Evolutionary conservation across 2,797 vertebrate genomes (phyloP).

Genomic region (Molossus molossus): DNA sequence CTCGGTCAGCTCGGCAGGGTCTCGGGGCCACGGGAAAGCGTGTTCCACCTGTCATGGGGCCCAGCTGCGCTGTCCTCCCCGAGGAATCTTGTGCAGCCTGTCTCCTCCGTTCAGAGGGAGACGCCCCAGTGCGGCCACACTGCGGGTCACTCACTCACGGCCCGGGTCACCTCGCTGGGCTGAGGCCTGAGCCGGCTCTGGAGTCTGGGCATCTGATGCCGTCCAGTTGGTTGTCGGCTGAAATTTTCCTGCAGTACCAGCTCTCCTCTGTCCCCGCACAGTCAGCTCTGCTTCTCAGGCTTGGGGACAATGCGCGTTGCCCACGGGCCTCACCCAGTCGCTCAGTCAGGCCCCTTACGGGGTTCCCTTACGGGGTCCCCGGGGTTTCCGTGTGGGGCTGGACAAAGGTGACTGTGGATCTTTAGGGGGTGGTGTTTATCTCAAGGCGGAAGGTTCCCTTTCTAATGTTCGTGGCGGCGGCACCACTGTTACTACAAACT

Average conservation of each 20-base stretch:
- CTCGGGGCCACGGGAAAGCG: rapidly evolving
- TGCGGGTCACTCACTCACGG: rapidly evolving
- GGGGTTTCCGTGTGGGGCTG: rapidly evolving
- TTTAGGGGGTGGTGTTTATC: too few relatives aligned
- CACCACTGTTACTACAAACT: not conserved
- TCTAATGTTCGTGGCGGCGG: not conserved
- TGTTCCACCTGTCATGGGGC: rapidly evolving
- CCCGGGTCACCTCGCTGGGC: not conserved
- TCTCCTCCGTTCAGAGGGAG: not conserved
- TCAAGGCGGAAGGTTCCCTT: too few relatives aligned
- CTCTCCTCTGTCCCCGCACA: not conserved
- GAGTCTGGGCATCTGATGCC: not conserved
- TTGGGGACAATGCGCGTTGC: not conserved
- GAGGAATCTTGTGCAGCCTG: rapidly evolving
- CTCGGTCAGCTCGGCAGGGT: not conserved
- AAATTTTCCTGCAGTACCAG: not conserved
- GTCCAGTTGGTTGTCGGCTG: not conserved
- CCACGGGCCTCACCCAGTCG: too few relatives aligned
- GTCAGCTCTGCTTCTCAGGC: not conserved
- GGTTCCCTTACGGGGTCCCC: rapidly evolving
- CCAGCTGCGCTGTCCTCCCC: rapidly evolving
- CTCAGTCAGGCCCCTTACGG: too few relatives aligned
- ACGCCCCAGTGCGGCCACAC: not conserved
- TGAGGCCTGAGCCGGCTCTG: not conserved
- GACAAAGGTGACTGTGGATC: too few relatives aligned